Evolutionary conservation across 2,888 invertebrate genomes (phyloP).

Genomic region (Apotomis turbidana): DNA sequence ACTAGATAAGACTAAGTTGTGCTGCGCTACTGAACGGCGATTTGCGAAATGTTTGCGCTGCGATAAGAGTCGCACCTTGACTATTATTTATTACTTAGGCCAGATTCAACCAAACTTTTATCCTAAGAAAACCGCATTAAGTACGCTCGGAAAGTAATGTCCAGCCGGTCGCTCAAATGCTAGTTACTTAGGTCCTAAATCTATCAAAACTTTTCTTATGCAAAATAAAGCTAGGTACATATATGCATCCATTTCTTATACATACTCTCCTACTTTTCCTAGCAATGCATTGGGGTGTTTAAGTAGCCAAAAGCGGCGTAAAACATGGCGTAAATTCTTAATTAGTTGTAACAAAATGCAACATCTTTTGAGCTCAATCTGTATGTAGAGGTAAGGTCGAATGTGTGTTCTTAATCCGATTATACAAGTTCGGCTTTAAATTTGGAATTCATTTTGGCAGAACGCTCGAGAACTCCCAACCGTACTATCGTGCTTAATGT

Average conservation of each 20-base stretch:
- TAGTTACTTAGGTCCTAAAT: not conserved
- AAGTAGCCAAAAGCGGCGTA: conserved; percentile 2
- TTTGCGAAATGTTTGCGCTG: conserved; percentile 29
- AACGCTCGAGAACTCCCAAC: conserved; percentile 31
- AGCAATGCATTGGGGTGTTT: not conserved
- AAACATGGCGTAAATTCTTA: conserved; percentile 16
- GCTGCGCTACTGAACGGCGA: conserved; percentile 27
- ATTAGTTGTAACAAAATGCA: not conserved
- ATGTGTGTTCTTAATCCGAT: not conserved
- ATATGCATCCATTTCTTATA: not conserved
- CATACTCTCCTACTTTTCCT: not conserved
- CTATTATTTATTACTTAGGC: conserved; percentile 15
- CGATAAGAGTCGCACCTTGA: conserved; percentile 18
- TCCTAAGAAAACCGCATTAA: too few relatives aligned
- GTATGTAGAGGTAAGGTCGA: not conserved
- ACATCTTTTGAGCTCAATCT: conserved; percentile 4
- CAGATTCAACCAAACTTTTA: too few relatives aligned
- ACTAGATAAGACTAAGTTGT: conserved; percentile 15
- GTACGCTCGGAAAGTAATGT: too few relatives aligned
- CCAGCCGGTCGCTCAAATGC: not conserved
- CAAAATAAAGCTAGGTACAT: not conserved
- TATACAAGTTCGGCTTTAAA: conserved; percentile 2
- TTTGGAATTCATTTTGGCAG: conserved; percentile 34
- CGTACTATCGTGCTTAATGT: conserved; percentile 37
- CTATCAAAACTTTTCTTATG: not conserved